These are phyloP conservation scores for Plectus sambesii DNA, from an alignment of 1,140 invertebrate genomes.

Conservation along the genomic window DNA sequence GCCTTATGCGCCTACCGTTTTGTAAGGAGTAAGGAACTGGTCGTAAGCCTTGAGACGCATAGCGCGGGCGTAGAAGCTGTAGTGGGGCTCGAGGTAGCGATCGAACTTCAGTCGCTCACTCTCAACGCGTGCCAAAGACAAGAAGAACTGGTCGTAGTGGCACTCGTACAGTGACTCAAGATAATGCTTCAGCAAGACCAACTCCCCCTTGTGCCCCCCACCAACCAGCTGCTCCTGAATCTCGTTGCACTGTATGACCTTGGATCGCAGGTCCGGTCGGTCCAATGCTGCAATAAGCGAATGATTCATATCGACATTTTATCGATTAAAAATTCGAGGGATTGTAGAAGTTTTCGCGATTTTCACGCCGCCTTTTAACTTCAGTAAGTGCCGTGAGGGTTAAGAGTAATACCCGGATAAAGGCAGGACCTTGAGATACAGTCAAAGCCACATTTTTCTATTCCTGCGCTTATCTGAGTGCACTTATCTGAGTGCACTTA, in stretches of 20 bases:
- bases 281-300: constrained; percentile 41
- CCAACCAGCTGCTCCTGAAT: constrained; percentile 68
- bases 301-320: too few relatives aligned
- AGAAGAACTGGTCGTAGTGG: constrained; percentile 90
- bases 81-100: constrained; percentile 81
- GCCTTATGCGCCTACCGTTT: constrained; percentile 38
- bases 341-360: too few relatives aligned
- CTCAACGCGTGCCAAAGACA: constrained; percentile 61
- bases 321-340: too few relatives aligned
- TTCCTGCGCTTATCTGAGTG: too few relatives aligned
- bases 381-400: too few relatives aligned
- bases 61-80: constrained; percentile 87
- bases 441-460: too few relatives aligned
- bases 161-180: constrained; percentile 93
- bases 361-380: too few relatives aligned
- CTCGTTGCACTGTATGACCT: constrained; percentile 79
- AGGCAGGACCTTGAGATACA: too few relatives aligned
- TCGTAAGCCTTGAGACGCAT: constrained; percentile 95
- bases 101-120: constrained; percentile 62
- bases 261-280: constrained; percentile 35
- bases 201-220: constrained; percentile 33
- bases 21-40: constrained; percentile 61
- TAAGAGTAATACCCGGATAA: too few relatives aligned
- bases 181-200: constrained; percentile 65
- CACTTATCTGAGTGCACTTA: too few relatives aligned